A percentile compares a stretch with the other conserved stretches of the same genome.
These are phyloP conservation scores for Ceratosolen solmsi DNA, from an alignment of 1,140 invertebrate genomes.

Conservation along the genomic window DNA sequence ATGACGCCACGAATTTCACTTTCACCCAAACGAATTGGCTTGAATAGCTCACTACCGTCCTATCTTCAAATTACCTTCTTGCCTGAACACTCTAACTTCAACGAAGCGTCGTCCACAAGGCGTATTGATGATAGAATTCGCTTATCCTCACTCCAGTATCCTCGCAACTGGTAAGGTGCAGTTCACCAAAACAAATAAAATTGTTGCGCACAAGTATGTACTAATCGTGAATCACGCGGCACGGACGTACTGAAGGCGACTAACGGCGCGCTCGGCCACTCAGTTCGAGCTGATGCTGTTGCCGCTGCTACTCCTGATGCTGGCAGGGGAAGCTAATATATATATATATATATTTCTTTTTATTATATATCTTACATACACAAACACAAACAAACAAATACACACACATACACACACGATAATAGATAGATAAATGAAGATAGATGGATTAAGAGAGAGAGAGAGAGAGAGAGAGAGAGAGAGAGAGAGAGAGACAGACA, in stretches of 20 bases:
- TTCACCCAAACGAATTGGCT: constrained; percentile 18
- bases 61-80: constrained; percentile 31
- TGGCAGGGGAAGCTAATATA: background rate
- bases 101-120: too few relatives aligned
- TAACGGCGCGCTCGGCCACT: constrained; percentile 43
- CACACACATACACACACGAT: too few relatives aligned
- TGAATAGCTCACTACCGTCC: background rate
- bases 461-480: background rate
- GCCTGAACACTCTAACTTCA: background rate
- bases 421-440: too few relatives aligned
- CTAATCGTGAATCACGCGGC: constrained; percentile 46
- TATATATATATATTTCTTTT: too few relatives aligned
- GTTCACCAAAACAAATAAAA: background rate
- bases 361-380: too few relatives aligned
- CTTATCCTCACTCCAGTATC: background rate
- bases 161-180: too few relatives aligned
- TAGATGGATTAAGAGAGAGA: background rate
- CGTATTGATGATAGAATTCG: background rate
- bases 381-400: too few relatives aligned
- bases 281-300: background rate
- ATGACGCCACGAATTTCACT: constrained; percentile 9
- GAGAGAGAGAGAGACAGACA: constrained; percentile 6
- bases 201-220: background rate
- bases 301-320: constrained; percentile 32
- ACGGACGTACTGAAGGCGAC: constrained; percentile 53